These are phyloP conservation scores for Apoderus coryli DNA, from an alignment of 2,888 invertebrate genomes.

Conservation along the genomic window DNA sequence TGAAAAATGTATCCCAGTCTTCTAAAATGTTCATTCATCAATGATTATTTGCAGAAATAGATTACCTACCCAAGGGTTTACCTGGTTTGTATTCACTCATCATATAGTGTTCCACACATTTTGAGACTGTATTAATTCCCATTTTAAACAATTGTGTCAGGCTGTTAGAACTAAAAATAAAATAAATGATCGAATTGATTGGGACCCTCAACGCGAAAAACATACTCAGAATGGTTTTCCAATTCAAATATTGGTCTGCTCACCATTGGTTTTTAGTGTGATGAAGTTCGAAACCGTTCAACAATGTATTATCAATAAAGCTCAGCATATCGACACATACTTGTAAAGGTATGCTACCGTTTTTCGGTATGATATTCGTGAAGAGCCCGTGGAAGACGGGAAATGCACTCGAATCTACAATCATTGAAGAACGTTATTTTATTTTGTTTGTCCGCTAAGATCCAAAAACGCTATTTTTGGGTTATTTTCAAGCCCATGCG, in stretches of 20 bases:
- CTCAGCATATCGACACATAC: slow-evolving; percentile 19
- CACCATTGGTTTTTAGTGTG: no score
- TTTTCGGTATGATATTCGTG: slow-evolving; percentile 16
- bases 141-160: slow-evolving; percentile 21
- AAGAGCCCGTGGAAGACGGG: slow-evolving; percentile 21
- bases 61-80: no score
- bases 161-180: slow-evolving; percentile 25
- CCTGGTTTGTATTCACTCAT: no score
- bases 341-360: slow-evolving; percentile 15
- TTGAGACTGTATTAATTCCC: slow-evolving; percentile 19
- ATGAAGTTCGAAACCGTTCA: no score
- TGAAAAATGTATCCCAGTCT: slow-evolving; percentile 16
- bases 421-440: slow-evolving; percentile 5
- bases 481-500: no score
- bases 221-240: neutral
- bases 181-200: slow-evolving; percentile 5
- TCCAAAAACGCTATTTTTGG: no score
- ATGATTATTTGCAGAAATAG: no score
- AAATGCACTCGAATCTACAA: slow-evolving; percentile 24
- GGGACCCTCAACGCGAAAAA: neutral
- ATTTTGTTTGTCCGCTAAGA: no score
- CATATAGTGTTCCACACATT: slow-evolving; percentile 16
- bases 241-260: no score
- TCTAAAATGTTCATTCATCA: no score
- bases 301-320: slow-evolving; percentile 22